Percentiles rank a stretch among this genome's conserved stretches.
phyloP scores from a whole-genome alignment of 2,113 vertebrate species.

The Phainopepla nitens region DNA sequence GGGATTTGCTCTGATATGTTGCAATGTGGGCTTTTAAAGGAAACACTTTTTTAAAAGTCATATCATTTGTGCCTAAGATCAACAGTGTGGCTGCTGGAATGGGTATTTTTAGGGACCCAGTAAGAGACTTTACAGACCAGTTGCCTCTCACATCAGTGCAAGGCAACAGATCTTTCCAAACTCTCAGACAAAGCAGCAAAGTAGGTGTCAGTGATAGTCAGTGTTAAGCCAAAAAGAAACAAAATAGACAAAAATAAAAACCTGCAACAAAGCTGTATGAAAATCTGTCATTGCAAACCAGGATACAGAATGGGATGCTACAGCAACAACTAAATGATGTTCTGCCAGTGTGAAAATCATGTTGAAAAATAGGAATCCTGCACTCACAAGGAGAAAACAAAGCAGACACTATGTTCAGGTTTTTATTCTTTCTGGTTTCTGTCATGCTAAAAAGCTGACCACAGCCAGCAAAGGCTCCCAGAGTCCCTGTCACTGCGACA shows the following conservation, averaged over 20 bases:
- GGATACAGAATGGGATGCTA: not conserved
- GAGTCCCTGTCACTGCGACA: not conserved
- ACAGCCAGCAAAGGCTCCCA: not conserved
- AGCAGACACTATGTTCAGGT: accelerated
- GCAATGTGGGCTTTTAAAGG: not conserved
- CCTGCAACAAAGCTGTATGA: not conserved
- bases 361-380: not conserved
- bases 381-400: not conserved
- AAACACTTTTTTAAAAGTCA: not conserved
- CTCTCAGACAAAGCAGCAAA: not conserved
- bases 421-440: not conserved
- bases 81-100: not conserved
- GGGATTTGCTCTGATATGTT: not conserved
- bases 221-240: not conserved
- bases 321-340: not conserved
- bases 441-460: not conserved
- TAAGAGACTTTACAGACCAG: not conserved
- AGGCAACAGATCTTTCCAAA: not conserved
- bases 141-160: not conserved
- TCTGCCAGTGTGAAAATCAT: not conserved
- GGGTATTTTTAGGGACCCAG: not conserved
- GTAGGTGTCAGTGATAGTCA: not conserved
- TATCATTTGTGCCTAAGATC: not conserved
- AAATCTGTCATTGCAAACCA: not conserved
- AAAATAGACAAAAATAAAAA: not conserved